Evolutionary conservation across 2,888 invertebrate species (phyloP).

Genomic region (Griposia aprilina): DNA sequence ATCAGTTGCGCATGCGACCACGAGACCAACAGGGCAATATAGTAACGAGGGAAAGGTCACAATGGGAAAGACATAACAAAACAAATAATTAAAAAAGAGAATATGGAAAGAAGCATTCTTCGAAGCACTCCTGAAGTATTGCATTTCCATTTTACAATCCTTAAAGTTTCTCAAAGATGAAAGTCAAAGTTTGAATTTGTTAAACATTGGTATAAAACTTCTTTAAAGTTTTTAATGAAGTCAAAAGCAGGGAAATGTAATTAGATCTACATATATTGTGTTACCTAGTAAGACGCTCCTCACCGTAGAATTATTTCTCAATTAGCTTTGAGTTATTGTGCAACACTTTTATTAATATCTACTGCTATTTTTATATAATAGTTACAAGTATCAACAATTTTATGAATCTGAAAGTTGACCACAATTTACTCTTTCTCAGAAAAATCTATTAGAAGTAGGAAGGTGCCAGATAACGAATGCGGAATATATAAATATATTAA

Average conservation of each 20-base stretch:
- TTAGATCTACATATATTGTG: conserved; percentile 11
- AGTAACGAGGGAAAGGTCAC: not conserved
- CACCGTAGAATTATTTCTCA: conserved; percentile 11
- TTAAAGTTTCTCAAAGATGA: not conserved
- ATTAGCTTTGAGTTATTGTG: conserved; percentile 17
- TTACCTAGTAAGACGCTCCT: conserved; percentile 3
- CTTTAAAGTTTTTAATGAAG: conserved; percentile 22
- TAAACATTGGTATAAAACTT: not conserved
- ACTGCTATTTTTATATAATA: not conserved
- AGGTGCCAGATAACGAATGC: not conserved
- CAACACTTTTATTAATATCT: not conserved
- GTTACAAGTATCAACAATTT: too few species aligned
- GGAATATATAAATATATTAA: not conserved
- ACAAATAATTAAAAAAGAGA: not conserved
- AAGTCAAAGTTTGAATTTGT: not conserved
- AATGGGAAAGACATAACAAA: not conserved
- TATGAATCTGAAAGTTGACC: not conserved
- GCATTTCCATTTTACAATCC: not conserved
- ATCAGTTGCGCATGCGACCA: not conserved
- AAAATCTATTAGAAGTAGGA: not conserved
- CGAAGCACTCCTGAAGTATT: not conserved
- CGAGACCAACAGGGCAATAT: not conserved
- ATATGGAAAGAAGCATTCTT: not conserved
- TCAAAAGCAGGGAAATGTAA: not conserved
- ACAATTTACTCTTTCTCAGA: not conserved